A percentile compares a stretch with the other conserved stretches of the same genome.
Conservation (phyloP, 2,888 invertebrate species). For the Dioctria rufipes region DNA sequence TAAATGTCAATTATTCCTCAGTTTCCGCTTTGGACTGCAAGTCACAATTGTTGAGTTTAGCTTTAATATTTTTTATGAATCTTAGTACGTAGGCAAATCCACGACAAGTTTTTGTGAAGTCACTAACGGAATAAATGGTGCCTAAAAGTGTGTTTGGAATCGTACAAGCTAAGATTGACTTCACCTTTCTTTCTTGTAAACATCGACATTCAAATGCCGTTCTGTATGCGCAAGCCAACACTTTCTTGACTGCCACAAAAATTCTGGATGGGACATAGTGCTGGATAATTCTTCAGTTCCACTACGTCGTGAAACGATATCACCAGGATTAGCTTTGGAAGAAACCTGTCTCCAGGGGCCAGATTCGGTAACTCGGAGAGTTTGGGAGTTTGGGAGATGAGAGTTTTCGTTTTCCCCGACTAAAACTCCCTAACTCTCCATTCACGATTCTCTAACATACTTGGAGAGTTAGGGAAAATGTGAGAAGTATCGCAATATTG, state of each 20-base stretch:
- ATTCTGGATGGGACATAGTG: background rate
- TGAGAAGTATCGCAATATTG: too few species aligned
- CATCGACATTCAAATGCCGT: background rate
- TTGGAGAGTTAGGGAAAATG: too few species aligned
- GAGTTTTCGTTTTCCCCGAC: too few species aligned
- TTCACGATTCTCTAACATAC: too few species aligned
- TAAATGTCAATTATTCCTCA: background rate
- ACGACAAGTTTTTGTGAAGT: background rate
- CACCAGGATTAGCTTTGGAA: conserved; percentile 35
- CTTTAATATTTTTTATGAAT: background rate
- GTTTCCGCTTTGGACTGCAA: too few species aligned
- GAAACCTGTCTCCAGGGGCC: too few species aligned
- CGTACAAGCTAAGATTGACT: background rate
- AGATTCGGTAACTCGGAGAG: too few species aligned
- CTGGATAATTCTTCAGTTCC: background rate
- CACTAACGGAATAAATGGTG: background rate
- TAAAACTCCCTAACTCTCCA: too few species aligned
- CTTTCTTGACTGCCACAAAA: background rate
- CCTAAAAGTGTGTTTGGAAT: background rate
- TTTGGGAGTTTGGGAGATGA: too few species aligned
- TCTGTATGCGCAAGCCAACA: background rate
- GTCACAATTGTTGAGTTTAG: too few species aligned
- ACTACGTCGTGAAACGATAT: conserved; percentile 58
- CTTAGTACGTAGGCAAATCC: background rate
- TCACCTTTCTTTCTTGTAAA: background rate